A percentile compares a stretch with the other conserved stretches of the same genome.
Evolutionary conservation across 2,113 vertebrate species (phyloP).

Genomic region (Colius striatus): DNA sequence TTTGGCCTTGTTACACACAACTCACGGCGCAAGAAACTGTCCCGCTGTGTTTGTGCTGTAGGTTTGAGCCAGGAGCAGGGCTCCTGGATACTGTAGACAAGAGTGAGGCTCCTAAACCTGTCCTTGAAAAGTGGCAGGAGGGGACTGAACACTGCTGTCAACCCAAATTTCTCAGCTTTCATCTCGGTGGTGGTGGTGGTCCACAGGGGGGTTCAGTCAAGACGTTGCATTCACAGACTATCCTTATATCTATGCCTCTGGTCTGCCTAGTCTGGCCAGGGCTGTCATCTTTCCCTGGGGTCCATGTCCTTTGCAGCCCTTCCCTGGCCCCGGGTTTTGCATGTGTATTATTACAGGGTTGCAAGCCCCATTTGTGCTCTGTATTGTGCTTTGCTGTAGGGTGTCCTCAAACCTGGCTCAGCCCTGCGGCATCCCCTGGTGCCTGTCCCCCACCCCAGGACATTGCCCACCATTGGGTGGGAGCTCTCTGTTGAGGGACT

Average conservation of each 20-base stretch:
- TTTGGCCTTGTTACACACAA: neutral
- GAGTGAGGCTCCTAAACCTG: neutral
- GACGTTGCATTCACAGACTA: neutral
- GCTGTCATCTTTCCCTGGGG: neutral
- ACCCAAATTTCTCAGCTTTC: neutral
- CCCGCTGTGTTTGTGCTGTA: neutral
- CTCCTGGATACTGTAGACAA: neutral
- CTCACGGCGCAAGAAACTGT: neutral
- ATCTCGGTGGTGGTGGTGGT: fast-evolving
- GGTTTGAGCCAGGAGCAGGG: neutral
- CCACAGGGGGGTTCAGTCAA: neutral
- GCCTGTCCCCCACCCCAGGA: fast-evolving
- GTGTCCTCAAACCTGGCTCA: neutral
- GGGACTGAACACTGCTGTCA: neutral
- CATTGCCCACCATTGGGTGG: neutral
- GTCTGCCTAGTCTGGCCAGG: neutral
- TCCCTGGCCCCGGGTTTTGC: neutral
- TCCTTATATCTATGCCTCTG: neutral
- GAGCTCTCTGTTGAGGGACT: neutral
- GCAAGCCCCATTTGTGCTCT: neutral
- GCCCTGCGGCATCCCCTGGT: neutral
- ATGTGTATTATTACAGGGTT: neutral
- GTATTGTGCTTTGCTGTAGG: neutral
- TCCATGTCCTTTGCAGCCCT: neutral
- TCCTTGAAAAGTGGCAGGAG: neutral